These are phyloP conservation scores for Thymelicus lineola DNA, from an alignment of 2,888 invertebrate species.

Conservation along the genomic window DNA sequence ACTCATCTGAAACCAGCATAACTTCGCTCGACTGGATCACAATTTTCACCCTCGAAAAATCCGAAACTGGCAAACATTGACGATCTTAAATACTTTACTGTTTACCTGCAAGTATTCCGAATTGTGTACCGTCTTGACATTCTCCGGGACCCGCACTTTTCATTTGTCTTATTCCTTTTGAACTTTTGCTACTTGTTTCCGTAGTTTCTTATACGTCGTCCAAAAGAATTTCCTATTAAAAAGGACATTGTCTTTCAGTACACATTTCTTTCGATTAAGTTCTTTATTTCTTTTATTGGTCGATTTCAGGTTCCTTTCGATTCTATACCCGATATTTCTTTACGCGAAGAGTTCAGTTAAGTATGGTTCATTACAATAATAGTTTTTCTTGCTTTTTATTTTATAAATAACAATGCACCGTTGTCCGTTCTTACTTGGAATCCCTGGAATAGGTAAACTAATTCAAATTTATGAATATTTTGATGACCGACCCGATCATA, in stretches of 20 bases:
- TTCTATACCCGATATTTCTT: background rate
- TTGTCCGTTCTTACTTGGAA: no score
- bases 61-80: constrained; percentile 13
- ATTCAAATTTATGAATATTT: no score
- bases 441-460: no score
- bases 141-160: constrained; percentile 49
- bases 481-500: no score
- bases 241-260: constrained; percentile 71
- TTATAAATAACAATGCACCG: no score
- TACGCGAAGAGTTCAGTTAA: background rate
- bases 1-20: constrained; percentile 1
- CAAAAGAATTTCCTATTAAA: constrained; percentile 76
- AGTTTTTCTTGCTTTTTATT: no score
- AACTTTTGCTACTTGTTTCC: constrained; percentile 61
- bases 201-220: constrained; percentile 66
- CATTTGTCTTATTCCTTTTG: constrained; percentile 74
- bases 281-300: constrained; percentile 72
- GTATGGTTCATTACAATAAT: background rate
- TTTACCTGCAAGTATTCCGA: constrained; percentile 28
- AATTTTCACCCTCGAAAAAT: constrained; percentile 16
- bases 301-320: constrained; percentile 10
- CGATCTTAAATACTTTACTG: constrained; percentile 21
- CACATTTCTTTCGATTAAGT: constrained; percentile 67
- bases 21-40: constrained; percentile 15
- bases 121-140: constrained; percentile 36